Evolutionary conservation across 2,888 invertebrate genomes (phyloP), one percentile per base, ranked within the genome.

Genomic region (Caradrina clavipalpis): DNA sequence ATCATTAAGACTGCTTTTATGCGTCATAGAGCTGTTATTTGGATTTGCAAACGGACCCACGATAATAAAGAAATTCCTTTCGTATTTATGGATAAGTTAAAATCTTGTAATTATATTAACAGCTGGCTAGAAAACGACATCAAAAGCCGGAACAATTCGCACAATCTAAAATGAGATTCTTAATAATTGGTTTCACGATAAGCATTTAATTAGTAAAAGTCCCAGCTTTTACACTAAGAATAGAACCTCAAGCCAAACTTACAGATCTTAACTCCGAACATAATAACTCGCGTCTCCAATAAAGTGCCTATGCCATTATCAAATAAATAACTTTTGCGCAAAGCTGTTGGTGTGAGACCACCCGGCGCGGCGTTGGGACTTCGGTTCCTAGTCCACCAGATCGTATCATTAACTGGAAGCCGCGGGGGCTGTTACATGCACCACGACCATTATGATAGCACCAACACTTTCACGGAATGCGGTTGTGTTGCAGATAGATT

Each of bases 391-490:
- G 59, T 47, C 22, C 1, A n/a, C 11, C 21, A 59, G 77, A 78
- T 80, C 19, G 53, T 81, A 81, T 81, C 78, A 57, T 0, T 17
- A 15, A 15, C 31, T 76, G 35, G 66, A 54, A 66, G 66, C 77
- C 71, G 70, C 60, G 59, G 77, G 69, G 69, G 65, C 26, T 76
- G 65, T 57, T 69, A 70, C 62, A 76, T 76, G 50, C n/a, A n/a
- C 47, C 76, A 66, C 65, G 35, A 50, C 55, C 39, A 60, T 51
- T 45, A 22, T 60, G 77, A 76, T 78, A 80, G 60, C 70, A 57
- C 55, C 45, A 56, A 53, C 61, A 64, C 75, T 79, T 75, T 80
- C 69, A 26, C 59, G 53, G 70, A 80, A 76, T 70, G 70, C 58
- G 70, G 75, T 62, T 66, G 49, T 76, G 21, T 63, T 59, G 10